Evolutionary conservation across 2,797 vertebrate species (phyloP).

Genomic region (Lagorchestes hirsutus): DNA sequence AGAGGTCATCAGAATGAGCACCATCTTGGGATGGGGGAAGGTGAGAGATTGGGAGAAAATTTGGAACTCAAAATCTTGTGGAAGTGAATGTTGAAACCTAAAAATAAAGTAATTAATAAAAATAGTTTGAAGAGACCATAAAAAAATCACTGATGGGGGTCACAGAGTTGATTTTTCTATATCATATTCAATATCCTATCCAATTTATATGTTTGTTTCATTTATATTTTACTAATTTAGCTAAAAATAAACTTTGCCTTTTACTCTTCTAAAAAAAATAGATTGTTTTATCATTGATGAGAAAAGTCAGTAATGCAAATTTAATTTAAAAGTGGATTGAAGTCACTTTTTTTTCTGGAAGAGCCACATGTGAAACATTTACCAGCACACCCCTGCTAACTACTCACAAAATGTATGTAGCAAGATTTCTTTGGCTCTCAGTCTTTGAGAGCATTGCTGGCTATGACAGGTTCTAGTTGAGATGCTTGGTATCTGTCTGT

Average conservation of each 20-base stretch:
- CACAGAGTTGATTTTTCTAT: not conserved
- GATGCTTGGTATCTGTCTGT: not conserved
- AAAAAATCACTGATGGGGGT: not conserved
- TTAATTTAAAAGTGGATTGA: not conserved
- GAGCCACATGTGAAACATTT: not conserved
- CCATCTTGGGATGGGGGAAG: no score
- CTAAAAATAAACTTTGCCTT: not conserved
- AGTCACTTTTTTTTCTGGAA: not conserved
- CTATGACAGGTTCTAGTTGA: not conserved
- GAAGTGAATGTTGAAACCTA: no score
- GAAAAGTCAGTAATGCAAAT: not conserved
- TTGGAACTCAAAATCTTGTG: no score
- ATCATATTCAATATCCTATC: not conserved
- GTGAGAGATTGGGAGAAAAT: no score
- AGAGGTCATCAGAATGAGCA: no score
- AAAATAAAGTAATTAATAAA: no score
- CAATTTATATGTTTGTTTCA: no score
- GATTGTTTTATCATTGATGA: not conserved
- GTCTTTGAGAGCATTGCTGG: not conserved
- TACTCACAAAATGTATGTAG: not conserved
- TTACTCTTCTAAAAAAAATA: not conserved
- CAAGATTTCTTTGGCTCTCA: not conserved
- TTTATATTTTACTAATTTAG: not conserved
- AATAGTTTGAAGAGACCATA: not conserved
- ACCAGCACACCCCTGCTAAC: not conserved